Base-by-base conservation (phyloP, 2,888 invertebrate species). In the Hipparchia sbordonii region DNA sequence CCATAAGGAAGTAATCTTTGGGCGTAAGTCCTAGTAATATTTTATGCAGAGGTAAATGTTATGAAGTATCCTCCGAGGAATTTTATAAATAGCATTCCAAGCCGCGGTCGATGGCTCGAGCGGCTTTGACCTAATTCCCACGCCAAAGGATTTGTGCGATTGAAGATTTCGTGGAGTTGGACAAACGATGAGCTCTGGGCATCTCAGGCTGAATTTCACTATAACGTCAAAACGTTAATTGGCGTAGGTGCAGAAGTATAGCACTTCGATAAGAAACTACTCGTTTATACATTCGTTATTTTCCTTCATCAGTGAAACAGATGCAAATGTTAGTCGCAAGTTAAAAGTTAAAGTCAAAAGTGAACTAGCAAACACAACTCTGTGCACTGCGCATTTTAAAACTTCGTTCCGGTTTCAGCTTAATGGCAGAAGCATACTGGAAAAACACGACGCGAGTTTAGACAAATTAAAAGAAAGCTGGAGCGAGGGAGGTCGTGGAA, bases 1-100 rank as follows among this genome's bases (percentile, higher is more conserved):
- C 63, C 63, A 63, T 57, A 63, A 59, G 63, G 63, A 52, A 65
- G 63, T 62, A 68, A 72, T 67, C 66, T 33, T 54, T 13, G 63
- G 10, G 12, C n/a, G 13, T 13, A 48, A 48, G 51, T 23, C 63
- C 23, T 51, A 23, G 13, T 9, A 63, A 63, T 63, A 63, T 63
- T 63, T 63, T 48, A 63, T 48, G 63, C 13, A 2, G 48, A 63
- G 63, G 63, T 63, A 48, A 51, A 63, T 51, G 48, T 63, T 23
- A n/a, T 48, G 48, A 13, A 63, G 63, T 63, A 48, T 23, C 23
- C 48, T 63, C 23, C n/a, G 62, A 48, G 48, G 46, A 48, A 63
- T 48, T 63, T 63, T 48, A 9, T 48, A 63, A 23, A 23, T 48
- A 48, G 9, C 9, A 48, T 48, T 45, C 23, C 13, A 10, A 5